A percentile compares a stretch with the other conserved stretches of the same genome.
Conservation (phyloP, 2,797 vertebrate genomes). For the Spondyliosoma cantharus region DNA sequence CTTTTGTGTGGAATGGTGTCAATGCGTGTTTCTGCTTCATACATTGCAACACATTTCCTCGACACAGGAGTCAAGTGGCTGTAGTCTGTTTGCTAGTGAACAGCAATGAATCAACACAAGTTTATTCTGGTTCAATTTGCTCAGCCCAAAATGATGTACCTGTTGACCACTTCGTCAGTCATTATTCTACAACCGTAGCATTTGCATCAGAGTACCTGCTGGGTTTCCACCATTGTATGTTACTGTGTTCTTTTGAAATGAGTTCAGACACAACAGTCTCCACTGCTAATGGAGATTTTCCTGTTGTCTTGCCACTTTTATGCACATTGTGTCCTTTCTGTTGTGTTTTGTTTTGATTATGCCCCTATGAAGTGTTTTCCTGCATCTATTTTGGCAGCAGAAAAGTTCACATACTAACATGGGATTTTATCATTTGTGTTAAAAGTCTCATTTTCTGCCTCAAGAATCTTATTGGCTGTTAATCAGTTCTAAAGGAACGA, state of each 20-base stretch:
- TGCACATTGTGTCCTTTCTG: background rate
- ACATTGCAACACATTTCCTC: background rate
- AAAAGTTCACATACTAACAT: background rate
- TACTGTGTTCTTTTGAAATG: background rate
- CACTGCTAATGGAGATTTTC: conserved; percentile 45
- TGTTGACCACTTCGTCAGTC: background rate
- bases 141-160: background rate
- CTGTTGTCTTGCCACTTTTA: conserved; percentile 34
- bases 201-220: background rate
- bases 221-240: background rate
- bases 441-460: background rate
- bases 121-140: background rate
- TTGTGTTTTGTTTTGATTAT: conserved; percentile 44
- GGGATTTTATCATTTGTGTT: background rate
- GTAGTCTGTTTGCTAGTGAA: background rate
- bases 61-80: background rate
- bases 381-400: background rate
- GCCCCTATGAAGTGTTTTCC: conserved; percentile 24
- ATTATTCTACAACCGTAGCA: background rate
- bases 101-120: background rate
- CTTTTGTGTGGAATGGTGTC: background rate
- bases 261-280: conserved; percentile 39
- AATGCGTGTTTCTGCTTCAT: background rate
- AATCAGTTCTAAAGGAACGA: background rate
- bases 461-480: background rate